Conservation (phyloP, 2,888 invertebrate species). For the Plemyria rubiginata region DNA sequence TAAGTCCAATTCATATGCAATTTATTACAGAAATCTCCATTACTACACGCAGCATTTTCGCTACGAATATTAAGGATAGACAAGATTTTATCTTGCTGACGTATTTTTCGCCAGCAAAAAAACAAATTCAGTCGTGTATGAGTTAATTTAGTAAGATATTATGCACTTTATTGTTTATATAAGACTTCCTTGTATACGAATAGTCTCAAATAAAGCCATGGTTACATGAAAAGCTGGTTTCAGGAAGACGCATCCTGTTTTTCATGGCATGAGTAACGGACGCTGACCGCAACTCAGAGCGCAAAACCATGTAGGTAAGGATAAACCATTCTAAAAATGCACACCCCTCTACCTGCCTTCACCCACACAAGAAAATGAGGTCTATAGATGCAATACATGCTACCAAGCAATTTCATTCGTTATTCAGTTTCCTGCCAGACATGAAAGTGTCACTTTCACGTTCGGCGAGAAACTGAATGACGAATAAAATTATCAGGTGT, state of each 20-base stretch:
- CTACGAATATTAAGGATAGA: slow-evolving; percentile 7
- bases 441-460: no score
- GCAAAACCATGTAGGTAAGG: no score
- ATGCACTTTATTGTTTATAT: slow-evolving; percentile 66
- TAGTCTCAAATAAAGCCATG: slow-evolving; percentile 46
- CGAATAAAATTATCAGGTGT: no score
- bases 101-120: slow-evolving; percentile 44
- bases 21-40: slow-evolving; percentile 13
- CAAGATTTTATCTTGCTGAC: not conserved
- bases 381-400: no score
- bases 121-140: slow-evolving; percentile 44
- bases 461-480: no score
- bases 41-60: slow-evolving; percentile 10
- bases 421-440: no score
- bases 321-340: no score
- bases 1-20: not conserved
- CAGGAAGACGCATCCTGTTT: not conserved
- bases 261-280: no score
- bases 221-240: slow-evolving; percentile 7
- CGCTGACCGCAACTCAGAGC: no score
- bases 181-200: slow-evolving; percentile 65
- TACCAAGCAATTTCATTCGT: no score
- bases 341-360: no score
- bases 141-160: slow-evolving; percentile 67
- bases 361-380: no score